Evolutionary conservation across 2,888 invertebrate species (phyloP).

Genomic region (Drosophila cognata): DNA sequence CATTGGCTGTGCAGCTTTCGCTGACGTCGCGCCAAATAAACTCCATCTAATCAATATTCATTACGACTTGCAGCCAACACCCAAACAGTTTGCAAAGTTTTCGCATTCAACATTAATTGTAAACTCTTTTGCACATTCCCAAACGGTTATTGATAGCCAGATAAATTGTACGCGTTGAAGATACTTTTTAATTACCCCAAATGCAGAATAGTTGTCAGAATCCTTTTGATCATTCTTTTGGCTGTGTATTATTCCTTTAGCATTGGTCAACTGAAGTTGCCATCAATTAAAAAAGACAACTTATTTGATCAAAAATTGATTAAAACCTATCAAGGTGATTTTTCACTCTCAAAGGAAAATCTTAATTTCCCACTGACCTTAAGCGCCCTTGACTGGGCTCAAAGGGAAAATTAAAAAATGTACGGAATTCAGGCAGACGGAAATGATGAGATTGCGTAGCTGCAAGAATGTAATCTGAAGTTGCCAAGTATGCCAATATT

Average conservation of each 20-base stretch:
- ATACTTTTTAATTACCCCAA: slow-evolving; percentile 44
- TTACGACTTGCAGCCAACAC: slow-evolving; percentile 46
- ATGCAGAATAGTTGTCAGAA: slow-evolving; percentile 31
- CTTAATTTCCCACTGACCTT: neutral
- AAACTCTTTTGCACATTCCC: slow-evolving; percentile 39
- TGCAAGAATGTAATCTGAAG: neutral
- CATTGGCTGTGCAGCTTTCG: slow-evolving; percentile 40
- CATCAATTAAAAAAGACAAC: neutral
- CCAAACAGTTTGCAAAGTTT: slow-evolving; percentile 27
- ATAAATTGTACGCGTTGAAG: slow-evolving; percentile 4
- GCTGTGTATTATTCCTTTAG: slow-evolving; percentile 3
- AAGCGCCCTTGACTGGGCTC: neutral
- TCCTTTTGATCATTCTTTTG: neutral
- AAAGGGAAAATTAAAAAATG: slow-evolving; percentile 7
- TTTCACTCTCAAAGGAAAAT: neutral
- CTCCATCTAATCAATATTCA: slow-evolving; percentile 73
- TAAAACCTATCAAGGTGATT: neutral
- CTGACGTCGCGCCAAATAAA: slow-evolving; percentile 33
- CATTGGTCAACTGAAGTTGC: neutral
- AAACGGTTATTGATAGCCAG: slow-evolving; percentile 38
- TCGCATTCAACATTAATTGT: slow-evolving; percentile 25
- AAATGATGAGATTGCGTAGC: neutral
- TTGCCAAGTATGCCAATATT: slow-evolving; percentile 12
- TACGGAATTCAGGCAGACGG: neutral
- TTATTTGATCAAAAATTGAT: neutral